A percentile compares a stretch with the other conserved stretches of the same genome.
Evolutionary conservation across 2,888 invertebrate species (phyloP).

Genomic region (Matsumyia berberina): DNA sequence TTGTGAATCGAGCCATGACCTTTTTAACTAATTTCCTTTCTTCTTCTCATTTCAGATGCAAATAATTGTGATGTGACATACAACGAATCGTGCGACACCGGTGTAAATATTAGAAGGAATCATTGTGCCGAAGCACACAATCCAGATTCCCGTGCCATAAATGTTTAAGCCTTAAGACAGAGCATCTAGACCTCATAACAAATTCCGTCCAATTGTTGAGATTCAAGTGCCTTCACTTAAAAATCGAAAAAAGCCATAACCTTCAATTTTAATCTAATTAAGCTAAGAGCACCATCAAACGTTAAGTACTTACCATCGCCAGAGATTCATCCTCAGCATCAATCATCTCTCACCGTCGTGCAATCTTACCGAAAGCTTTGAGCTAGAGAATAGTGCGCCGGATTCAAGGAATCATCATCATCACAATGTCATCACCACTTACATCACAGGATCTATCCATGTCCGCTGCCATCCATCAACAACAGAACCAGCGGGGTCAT

Average conservation of each 20-base stretch:
- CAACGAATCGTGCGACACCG: slow-evolving; percentile 48
- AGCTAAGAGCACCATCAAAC: slow-evolving; percentile 70
- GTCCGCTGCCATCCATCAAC: slow-evolving; percentile 78
- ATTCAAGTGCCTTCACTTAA: slow-evolving; percentile 79
- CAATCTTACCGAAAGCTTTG: slow-evolving; percentile 54
- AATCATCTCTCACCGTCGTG: slow-evolving; percentile 18
- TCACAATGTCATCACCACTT: slow-evolving; percentile 78
- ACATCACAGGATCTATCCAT: slow-evolving; percentile 77
- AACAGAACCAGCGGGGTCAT: slow-evolving; percentile 76
- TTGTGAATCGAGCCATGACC: background rate
- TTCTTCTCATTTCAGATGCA: slow-evolving; percentile 55
- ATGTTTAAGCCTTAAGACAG: slow-evolving; percentile 70
- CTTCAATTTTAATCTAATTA: slow-evolving; percentile 63
- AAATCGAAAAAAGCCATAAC: slow-evolving; percentile 55
- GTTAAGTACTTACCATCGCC: slow-evolving; percentile 21
- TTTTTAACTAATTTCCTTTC: background rate
- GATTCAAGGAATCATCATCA: slow-evolving; percentile 57
- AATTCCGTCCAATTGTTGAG: slow-evolving; percentile 80
- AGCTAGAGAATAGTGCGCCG: slow-evolving; percentile 7
- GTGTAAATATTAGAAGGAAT: slow-evolving; percentile 73
- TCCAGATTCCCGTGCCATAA: slow-evolving; percentile 76
- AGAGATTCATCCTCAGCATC: slow-evolving; percentile 20
- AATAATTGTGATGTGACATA: slow-evolving; percentile 68
- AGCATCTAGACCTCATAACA: slow-evolving; percentile 76
- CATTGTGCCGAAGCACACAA: slow-evolving; percentile 41